Conservation (phyloP, 2,113 vertebrate genomes). For the Poeciliopsis occidentalis region DNA sequence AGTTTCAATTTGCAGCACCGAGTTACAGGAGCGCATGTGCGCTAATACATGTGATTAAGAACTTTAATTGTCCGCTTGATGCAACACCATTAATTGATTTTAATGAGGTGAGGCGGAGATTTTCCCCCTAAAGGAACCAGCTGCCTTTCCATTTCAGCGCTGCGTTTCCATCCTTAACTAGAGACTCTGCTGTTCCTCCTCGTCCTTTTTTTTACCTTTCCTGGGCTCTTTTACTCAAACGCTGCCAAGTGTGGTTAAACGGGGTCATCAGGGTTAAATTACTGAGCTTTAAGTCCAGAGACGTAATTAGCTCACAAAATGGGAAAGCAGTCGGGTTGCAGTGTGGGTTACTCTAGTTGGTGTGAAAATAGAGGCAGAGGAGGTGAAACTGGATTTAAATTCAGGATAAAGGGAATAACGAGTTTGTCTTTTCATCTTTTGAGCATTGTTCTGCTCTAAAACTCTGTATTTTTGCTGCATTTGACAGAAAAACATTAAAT, state of each 20-base stretch:
- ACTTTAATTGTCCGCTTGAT: not conserved
- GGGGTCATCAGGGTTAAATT: not conserved
- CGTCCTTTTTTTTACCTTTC: slow-evolving; percentile 38
- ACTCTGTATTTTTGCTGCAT: no score
- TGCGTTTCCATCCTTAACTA: slow-evolving; percentile 6
- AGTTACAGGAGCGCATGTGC: not conserved
- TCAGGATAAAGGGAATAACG: not conserved
- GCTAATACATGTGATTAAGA: not conserved
- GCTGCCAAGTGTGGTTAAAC: slow-evolving; percentile 43
- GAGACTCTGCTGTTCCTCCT: slow-evolving; percentile 25
- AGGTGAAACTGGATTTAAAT: slow-evolving; percentile 36
- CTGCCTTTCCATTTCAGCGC: slow-evolving; percentile 3
- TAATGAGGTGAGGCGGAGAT: no score
- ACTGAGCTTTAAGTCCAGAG: not conserved
- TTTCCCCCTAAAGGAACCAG: not conserved
- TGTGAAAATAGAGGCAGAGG: not conserved
- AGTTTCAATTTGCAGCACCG: no score
- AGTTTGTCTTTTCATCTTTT: not conserved
- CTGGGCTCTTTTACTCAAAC: slow-evolving; percentile 22
- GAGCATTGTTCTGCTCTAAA: no score
- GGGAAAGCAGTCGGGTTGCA: not conserved
- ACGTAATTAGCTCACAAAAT: not conserved
- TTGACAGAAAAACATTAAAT: no score
- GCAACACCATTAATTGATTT: not conserved
- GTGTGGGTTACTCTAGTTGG: not conserved